A percentile compares a stretch with the other conserved stretches of the same genome.
These are phyloP conservation scores for Hoplias malabaricus DNA, from an alignment of 2,113 vertebrate species.

Conservation along the genomic window DNA sequence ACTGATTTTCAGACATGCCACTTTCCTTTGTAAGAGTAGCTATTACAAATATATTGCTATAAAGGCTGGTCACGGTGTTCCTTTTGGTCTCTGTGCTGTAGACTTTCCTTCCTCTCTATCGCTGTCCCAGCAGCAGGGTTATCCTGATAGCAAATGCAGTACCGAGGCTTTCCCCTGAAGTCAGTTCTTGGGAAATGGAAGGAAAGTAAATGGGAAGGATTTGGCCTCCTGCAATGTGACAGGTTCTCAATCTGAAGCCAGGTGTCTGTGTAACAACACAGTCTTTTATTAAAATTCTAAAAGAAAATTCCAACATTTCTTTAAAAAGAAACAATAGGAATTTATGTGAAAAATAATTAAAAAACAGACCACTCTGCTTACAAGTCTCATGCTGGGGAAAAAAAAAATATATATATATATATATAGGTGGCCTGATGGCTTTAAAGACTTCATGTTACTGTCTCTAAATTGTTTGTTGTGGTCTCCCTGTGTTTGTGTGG, in stretches of 20 bases:
- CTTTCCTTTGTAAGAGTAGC: background rate
- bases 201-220: constrained; percentile 25
- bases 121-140: background rate
- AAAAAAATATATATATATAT: too few species aligned
- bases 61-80: background rate
- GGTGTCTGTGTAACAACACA: constrained; percentile 1
- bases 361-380: too few species aligned
- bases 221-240: constrained; percentile 29
- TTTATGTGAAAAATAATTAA: too few species aligned
- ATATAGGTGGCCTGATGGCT: too few species aligned
- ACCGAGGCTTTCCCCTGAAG: background rate
- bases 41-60: background rate
- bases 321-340: too few species aligned
- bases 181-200: constrained; percentile 5
- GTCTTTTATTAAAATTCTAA: too few species aligned
- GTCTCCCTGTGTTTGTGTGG: too few species aligned
- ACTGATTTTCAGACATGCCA: background rate
- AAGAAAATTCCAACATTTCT: too few species aligned
- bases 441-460: too few species aligned
- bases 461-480: too few species aligned
- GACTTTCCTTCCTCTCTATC: background rate
- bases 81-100: background rate
- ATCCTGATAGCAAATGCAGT: constrained; percentile 17
- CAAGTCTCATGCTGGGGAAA: too few species aligned
- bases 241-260: constrained; percentile 22